Evolutionary conservation across 2,113 vertebrate genomes (phyloP).

Genomic region (Castor canadensis): DNA sequence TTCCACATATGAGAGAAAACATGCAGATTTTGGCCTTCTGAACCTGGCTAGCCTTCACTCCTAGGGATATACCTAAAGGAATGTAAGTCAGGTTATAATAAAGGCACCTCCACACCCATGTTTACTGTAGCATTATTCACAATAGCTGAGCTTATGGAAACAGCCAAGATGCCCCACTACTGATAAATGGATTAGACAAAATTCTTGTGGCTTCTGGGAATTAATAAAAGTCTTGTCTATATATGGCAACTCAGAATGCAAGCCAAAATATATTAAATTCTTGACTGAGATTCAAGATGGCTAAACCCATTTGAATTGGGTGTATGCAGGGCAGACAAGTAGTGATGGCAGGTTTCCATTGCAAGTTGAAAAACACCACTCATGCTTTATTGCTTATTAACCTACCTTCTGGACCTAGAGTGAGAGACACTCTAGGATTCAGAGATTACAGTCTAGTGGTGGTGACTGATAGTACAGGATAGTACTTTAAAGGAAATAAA

Average conservation of each 20-base stretch:
- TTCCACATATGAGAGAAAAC: no score
- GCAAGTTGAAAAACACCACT: background rate
- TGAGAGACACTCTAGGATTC: background rate
- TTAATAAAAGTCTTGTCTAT: background rate
- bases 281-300: background rate
- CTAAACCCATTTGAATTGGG: background rate
- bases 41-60: no score
- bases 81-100: no score
- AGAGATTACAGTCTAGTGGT: background rate
- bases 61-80: no score
- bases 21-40: no score
- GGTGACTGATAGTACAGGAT: background rate
- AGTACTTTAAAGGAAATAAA: background rate
- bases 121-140: no score
- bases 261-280: background rate
- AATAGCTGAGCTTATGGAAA: no score
- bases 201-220: background rate
- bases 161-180: no score
- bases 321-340: background rate
- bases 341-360: background rate
- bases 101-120: no score
- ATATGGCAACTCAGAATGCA: background rate
- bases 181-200: no score
- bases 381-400: background rate
- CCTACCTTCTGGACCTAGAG: no score